These are phyloP conservation scores for Sisyra nigra DNA, from an alignment of 2,888 invertebrate species.

Conservation along the genomic window DNA sequence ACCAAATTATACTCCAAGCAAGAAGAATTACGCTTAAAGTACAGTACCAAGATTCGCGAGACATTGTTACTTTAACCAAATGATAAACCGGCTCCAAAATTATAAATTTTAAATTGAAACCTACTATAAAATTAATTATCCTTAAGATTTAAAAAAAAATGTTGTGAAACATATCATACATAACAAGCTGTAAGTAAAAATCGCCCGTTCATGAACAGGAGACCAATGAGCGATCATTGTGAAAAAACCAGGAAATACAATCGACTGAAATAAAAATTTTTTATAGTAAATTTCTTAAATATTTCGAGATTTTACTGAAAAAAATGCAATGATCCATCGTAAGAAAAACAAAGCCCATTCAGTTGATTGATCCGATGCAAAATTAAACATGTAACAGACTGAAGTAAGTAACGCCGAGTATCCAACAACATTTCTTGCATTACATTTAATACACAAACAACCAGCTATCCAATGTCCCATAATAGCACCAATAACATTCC, in stretches of 20 bases:
- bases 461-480: neutral
- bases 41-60: neutral
- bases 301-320: neutral
- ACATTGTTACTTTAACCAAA: neutral
- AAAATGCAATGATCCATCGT: slow-evolving; percentile 1
- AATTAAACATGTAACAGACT: neutral
- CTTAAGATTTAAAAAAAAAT: neutral
- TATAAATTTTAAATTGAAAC: neutral
- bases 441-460: slow-evolving; percentile 1
- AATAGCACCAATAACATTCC: too few species aligned
- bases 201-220: neutral
- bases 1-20: neutral
- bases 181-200: neutral
- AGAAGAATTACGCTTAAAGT: neutral
- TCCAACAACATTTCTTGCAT: slow-evolving; percentile 1
- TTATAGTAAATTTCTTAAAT: neutral
- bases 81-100: neutral
- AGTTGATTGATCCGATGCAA: neutral
- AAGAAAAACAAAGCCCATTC: neutral
- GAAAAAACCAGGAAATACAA: neutral
- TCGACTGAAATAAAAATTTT: neutral
- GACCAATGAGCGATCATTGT: neutral
- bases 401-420: neutral
- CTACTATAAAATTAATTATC: neutral
- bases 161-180: neutral